These are phyloP conservation scores for Spatulosminthurus flaviceps DNA, from an alignment of 2,888 invertebrate genomes.

Conservation along the genomic window DNA sequence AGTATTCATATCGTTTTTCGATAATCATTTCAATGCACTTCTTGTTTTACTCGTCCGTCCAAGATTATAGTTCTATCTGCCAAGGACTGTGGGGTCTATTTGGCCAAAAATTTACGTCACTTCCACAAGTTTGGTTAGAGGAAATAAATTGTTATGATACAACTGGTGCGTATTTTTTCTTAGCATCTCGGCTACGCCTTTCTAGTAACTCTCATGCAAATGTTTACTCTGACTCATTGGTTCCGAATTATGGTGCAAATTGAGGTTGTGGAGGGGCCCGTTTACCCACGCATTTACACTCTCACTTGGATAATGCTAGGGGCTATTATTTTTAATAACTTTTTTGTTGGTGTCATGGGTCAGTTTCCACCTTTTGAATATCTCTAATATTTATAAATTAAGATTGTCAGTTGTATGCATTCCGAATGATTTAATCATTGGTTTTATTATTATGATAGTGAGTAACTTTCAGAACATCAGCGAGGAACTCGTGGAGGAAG, in stretches of 20 bases:
- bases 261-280: slow-evolving; percentile 33
- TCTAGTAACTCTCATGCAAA: slow-evolving; percentile 57
- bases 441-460: too few relatives aligned
- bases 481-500: slow-evolving; percentile 34
- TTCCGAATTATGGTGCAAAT: slow-evolving; percentile 49
- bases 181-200: slow-evolving; percentile 52
- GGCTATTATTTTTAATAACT: slow-evolving; percentile 59
- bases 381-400: too few relatives aligned
- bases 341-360: slow-evolving; percentile 62
- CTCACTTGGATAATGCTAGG: slow-evolving; percentile 58
- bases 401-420: too few relatives aligned
- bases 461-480: slow-evolving; percentile 59
- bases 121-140: too few relatives aligned
- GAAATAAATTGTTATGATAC: too few relatives aligned
- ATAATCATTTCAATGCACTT: slow-evolving; percentile 34
- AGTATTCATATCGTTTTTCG: slow-evolving; percentile 48
- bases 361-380: slow-evolving; percentile 12
- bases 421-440: too few relatives aligned
- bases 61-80: too few relatives aligned
- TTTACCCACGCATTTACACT: slow-evolving; percentile 47
- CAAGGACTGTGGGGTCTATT: too few relatives aligned
- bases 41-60: neutral
- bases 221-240: slow-evolving; percentile 60
- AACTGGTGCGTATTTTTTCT: too few relatives aligned
- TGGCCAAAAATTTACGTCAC: too few relatives aligned